Percentiles rank a stretch among this genome's conserved stretches.
Conservation (phyloP, 2,113 vertebrate genomes). For the Balaeniceps rex region DNA sequence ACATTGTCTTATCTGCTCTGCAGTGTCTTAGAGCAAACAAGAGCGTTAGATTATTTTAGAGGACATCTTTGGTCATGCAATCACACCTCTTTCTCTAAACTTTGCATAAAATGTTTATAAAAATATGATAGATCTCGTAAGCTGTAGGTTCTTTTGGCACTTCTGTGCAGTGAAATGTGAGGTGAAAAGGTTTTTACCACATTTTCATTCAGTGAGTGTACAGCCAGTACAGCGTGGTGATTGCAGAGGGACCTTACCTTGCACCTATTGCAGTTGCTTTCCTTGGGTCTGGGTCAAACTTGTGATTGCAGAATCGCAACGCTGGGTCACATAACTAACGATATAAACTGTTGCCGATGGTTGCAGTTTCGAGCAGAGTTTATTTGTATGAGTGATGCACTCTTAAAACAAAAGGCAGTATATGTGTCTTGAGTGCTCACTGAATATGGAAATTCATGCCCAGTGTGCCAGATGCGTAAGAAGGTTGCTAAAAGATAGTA, state of each 20-base stretch:
- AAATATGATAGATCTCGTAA: neutral
- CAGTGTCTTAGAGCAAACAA: neutral
- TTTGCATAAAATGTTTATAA: neutral
- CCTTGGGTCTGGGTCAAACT: conserved; percentile 30
- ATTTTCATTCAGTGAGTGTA: neutral
- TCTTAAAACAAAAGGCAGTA: conserved; percentile 41
- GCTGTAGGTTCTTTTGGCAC: neutral
- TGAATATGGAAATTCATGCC: conserved; percentile 9
- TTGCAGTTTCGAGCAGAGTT: conserved; percentile 44
- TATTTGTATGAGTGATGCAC: conserved; percentile 40
- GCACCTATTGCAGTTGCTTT: conserved; percentile 4
- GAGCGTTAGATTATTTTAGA: neutral
- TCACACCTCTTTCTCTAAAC: neutral
- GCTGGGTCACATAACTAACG: conserved; percentile 37
- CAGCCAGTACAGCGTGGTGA: neutral
- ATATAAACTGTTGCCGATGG: conserved; percentile 48
- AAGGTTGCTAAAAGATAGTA: neutral
- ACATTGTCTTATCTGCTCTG: neutral
- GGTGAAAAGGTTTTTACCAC: neutral
- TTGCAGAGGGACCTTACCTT: conserved; percentile 30
- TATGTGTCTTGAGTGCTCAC: neutral
- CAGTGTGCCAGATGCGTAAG: neutral
- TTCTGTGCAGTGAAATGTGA: neutral
- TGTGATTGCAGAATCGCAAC: conserved; percentile 44
- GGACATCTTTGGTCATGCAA: neutral